phyloP scores from a whole-genome alignment of 2,888 invertebrate species.

The Epsilonema sp. region DNA sequence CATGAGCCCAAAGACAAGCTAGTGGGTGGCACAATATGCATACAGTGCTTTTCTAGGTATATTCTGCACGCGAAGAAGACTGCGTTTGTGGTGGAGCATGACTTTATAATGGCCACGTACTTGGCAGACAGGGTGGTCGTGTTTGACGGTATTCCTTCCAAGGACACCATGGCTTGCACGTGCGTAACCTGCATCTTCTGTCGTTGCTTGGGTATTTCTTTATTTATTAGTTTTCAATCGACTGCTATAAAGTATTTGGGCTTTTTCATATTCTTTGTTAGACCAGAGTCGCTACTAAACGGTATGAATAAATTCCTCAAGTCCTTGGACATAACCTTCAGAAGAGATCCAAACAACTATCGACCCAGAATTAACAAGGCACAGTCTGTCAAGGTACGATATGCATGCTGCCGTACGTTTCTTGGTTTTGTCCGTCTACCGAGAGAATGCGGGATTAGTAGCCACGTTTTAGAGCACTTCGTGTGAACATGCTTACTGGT shows the following conservation, averaged over 20 bases:
- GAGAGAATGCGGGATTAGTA: no score
- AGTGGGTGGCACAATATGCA: no score
- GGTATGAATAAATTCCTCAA: conserved; percentile 97
- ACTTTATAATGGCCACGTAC: conserved; percentile 99
- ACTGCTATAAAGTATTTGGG: not conserved
- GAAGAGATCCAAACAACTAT: conserved; percentile 95
- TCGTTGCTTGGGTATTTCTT: not conserved
- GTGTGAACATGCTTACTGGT: no score
- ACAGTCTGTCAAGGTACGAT: conserved; percentile 69
- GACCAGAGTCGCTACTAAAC: conserved; percentile 62
- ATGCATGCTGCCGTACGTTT: not conserved
- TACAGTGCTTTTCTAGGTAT: conserved; percentile 39
- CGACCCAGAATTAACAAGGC: conserved; percentile 92
- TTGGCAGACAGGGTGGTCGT: conserved; percentile 93
- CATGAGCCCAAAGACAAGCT: no score
- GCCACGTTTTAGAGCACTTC: no score
- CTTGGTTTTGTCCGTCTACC: not conserved
- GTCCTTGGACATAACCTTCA: conserved; percentile 84
- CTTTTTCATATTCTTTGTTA: conserved; percentile 22
- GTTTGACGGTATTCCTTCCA: conserved; percentile 81
- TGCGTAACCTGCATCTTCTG: conserved; percentile 17
- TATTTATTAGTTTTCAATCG: not conserved
- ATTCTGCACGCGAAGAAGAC: conserved; percentile 98
- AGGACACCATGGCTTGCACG: conserved; percentile 64
- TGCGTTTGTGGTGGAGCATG: conserved; percentile 98